Base-by-base conservation (phyloP, 2,113 vertebrate genomes). In the Petroica traversi region DNA sequence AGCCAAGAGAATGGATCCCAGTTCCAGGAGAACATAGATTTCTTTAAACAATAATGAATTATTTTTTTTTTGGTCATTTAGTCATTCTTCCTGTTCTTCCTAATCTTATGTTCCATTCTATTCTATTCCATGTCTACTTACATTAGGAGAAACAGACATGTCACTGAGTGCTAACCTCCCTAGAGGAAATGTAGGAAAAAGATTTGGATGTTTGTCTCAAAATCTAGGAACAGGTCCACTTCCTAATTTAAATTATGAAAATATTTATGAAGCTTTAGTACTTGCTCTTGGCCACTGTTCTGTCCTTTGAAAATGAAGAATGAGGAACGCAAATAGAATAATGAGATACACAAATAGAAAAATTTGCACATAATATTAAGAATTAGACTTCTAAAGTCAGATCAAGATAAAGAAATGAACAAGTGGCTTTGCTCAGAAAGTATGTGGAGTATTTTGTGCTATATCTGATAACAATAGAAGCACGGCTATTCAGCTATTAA, bases 11-110 rank as follows among this genome's bases (percentile, higher is more conserved):
- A 40, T n/a, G 40, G 40, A 14, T 40, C 40, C 40, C 40, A 40
- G 40, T 40, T 40, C 40, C 40, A 40, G 40, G 40, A 40, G 40
- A n/a, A n/a, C n/a, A n/a, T n/a, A n/a, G n/a, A n/a, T n/a, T n/a
- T n/a, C n/a, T n/a, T n/a, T n/a, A n/a, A n/a, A n/a, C n/a, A 41
- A 36, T 18, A 0, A 49, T 49, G 6, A 48, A 5, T 10, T 40
- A 18, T 4, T 51, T 33, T 4, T 51, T 33, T 11, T 68, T 23
- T 48, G 5, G 8, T 26, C 9, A n/a, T 40, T 20, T 71, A 78
- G 31, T 59, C 16, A 23, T 58, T 41, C 49, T 79, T 92, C 8
- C 23, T 82, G 51, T 55, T 90, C 68, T 34, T 34, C 46, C 24
- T 81, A 38, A 46, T 40, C 33, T 41, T 61, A 52, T 54, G 2